These are phyloP conservation scores for Ischnura elegans DNA, from an alignment of 2,888 invertebrate genomes.

Conservation along the genomic window DNA sequence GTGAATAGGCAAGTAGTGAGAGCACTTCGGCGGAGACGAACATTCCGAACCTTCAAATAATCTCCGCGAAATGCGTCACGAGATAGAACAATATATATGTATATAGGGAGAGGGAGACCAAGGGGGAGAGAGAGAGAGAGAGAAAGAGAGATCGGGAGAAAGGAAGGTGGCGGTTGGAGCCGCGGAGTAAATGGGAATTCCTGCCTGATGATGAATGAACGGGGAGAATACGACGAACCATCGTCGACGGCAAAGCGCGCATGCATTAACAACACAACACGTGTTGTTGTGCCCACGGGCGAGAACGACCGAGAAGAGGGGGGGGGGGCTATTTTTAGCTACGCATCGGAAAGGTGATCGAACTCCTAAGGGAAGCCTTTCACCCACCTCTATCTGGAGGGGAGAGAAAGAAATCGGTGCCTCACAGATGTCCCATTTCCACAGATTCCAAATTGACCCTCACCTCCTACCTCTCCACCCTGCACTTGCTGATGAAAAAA, in stretches of 20 bases:
- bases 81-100: too few relatives aligned
- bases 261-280: slow-evolving; percentile 54
- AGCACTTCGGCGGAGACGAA: not conserved
- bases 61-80: not conserved
- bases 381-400: slow-evolving; percentile 22
- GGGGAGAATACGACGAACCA: not conserved
- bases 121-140: not conserved
- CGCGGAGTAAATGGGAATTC: slow-evolving; percentile 10
- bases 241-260: not conserved
- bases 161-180: not conserved
- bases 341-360: slow-evolving; percentile 49
- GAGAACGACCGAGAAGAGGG: not conserved
- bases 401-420: slow-evolving; percentile 40
- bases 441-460: slow-evolving; percentile 35
- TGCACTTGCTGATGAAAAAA: not conserved
- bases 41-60: not conserved
- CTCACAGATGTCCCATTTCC: slow-evolving; percentile 58
- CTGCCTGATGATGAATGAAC: slow-evolving; percentile 48
- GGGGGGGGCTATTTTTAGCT: slow-evolving; percentile 48
- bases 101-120: too few relatives aligned
- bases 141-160: not conserved
- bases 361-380: slow-evolving; percentile 50
- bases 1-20: not conserved
- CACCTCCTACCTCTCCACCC: not conserved
- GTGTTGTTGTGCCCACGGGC: slow-evolving; percentile 41